Evolutionary conservation across 2,113 vertebrate genomes (phyloP).

Genomic region (Eudyptes chrysolophus): DNA sequence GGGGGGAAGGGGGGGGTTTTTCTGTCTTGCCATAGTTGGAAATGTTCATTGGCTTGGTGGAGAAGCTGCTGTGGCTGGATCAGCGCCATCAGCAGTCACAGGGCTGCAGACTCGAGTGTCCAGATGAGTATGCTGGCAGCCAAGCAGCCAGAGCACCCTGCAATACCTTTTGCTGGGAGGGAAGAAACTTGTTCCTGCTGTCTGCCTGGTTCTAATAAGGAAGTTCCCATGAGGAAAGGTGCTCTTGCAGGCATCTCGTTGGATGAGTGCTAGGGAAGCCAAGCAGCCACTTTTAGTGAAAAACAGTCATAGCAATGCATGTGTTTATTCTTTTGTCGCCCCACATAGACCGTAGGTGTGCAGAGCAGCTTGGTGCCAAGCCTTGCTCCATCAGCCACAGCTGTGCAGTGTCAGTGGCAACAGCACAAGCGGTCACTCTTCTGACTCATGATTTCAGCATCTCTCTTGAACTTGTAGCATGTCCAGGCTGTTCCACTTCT

Average conservation of each 20-base stretch:
- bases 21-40: accelerated
- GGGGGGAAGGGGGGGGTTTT: no score
- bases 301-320: neutral
- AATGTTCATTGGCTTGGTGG: neutral
- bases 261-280: neutral
- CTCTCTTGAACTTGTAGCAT: neutral
- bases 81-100: neutral
- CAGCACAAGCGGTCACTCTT: neutral
- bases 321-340: neutral
- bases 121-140: neutral
- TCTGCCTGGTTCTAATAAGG: neutral
- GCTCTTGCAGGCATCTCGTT: accelerated
- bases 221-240: neutral
- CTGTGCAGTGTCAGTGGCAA: neutral
- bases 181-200: neutral
- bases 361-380: neutral
- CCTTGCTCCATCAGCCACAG: neutral
- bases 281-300: neutral
- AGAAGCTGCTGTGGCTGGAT: neutral
- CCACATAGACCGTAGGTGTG: neutral
- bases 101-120: neutral
- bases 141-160: neutral
- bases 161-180: neutral
- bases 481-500: neutral
- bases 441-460: neutral